phyloP scores from a whole-genome alignment of 2,113 vertebrate species.

The Crocuta crocuta region DNA sequence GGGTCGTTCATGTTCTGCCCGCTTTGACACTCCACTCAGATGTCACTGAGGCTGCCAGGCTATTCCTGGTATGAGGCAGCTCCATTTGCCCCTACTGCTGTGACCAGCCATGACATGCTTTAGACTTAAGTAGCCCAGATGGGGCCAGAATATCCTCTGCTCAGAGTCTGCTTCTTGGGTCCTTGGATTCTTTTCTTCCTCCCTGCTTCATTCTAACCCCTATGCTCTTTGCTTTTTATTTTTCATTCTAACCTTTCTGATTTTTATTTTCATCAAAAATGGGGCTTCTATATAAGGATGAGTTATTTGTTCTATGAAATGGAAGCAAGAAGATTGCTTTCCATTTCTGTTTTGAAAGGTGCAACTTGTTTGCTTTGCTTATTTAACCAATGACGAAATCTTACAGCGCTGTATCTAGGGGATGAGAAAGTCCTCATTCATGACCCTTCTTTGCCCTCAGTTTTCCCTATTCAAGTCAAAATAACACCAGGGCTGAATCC shows the following conservation, averaged over 20 bases:
- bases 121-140: not conserved
- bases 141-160: not conserved
- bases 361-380: not conserved
- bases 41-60: not conserved
- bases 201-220: not conserved
- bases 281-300: not conserved
- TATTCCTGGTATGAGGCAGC: not conserved
- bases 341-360: not conserved
- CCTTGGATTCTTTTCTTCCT: not conserved
- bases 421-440: not conserved
- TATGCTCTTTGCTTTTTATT: not conserved
- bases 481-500: not conserved
- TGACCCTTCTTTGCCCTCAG: not conserved
- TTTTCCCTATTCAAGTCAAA: not conserved
- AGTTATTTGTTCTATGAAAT: not conserved
- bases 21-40: not conserved
- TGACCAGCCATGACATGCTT: not conserved
- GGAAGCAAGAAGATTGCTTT: not conserved
- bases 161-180: not conserved
- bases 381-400: not conserved
- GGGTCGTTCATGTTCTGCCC: accelerated
- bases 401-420: not conserved
- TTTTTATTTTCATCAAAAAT: not conserved
- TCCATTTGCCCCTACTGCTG: not conserved
- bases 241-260: not conserved